Percentiles rank a stretch among this genome's conserved stretches.
Evolutionary conservation across 2,113 vertebrate species (phyloP).

Genomic region (Clarias magur): DNA sequence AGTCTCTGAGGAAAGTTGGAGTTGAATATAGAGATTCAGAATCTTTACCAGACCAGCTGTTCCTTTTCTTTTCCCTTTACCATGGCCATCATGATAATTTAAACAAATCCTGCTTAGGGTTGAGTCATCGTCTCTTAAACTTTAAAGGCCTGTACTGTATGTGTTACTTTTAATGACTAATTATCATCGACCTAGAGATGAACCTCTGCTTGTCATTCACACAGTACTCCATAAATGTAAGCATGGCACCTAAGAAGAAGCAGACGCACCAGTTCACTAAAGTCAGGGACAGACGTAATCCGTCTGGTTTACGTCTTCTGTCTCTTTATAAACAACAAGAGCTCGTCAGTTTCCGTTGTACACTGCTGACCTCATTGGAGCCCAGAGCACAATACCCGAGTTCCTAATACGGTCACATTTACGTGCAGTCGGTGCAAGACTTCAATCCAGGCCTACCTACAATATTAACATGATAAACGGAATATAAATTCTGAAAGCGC

Average conservation of each 20-base stretch:
- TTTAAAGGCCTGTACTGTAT: constrained; percentile 56
- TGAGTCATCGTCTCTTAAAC: constrained; percentile 62
- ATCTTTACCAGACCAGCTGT: background rate
- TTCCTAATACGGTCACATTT: background rate
- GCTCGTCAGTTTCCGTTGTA: constrained; percentile 12
- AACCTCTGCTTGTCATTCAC: background rate
- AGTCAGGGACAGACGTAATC: background rate
- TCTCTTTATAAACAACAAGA: constrained; percentile 10
- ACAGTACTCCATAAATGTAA: constrained; percentile 39
- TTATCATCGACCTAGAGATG: constrained; percentile 48
- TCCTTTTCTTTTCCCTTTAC: constrained; percentile 12
- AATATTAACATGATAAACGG: background rate
- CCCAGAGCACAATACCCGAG: background rate
- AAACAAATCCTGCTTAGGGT: constrained; percentile 53
- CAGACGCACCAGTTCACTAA: constrained; percentile 19
- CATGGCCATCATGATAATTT: constrained; percentile 43
- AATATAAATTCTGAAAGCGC: background rate
- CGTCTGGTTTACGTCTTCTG: constrained; percentile 40
- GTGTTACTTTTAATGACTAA: constrained; percentile 44
- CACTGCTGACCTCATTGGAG: background rate
- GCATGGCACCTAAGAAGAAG: background rate
- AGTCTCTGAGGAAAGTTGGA: background rate
- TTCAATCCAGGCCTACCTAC: background rate
- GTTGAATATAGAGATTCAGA: constrained; percentile 36
- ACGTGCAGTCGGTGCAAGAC: background rate